phyloP scores from a whole-genome alignment of 1,140 invertebrate species.

The Bradynema listronoti region DNA sequence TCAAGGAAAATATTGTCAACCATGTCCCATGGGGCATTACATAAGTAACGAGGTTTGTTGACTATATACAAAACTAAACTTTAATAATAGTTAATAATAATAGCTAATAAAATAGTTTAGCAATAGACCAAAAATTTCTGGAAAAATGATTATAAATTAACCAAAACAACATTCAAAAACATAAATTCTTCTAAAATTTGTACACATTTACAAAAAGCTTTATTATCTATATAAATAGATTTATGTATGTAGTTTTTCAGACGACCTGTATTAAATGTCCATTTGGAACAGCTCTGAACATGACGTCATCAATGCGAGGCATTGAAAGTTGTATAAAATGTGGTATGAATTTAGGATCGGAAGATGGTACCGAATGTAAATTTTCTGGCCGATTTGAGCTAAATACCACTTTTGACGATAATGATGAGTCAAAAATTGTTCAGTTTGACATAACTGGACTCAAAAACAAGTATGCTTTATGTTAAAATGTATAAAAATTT shows the following conservation, averaged over 20 bases:
- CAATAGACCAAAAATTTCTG: too few species aligned
- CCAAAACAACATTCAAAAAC: too few species aligned
- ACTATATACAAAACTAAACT: too few species aligned
- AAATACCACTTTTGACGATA: constrained; percentile 10
- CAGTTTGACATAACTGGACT: constrained; percentile 28
- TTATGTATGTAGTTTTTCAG: too few species aligned
- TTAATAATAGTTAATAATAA: too few species aligned
- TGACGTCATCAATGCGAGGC: constrained; percentile 22
- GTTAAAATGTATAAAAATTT: background rate
- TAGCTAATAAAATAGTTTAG: too few species aligned
- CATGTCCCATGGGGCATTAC: constrained; percentile 63
- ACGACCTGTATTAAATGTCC: constrained; percentile 34
- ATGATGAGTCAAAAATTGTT: constrained; percentile 6
- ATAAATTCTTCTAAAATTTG: too few species aligned
- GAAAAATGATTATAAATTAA: too few species aligned
- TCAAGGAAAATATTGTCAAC: constrained; percentile 60
- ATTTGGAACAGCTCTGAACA: constrained; percentile 19
- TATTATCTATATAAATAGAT: too few species aligned
- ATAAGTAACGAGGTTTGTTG: constrained; percentile 43
- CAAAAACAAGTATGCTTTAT: constrained; percentile 17
- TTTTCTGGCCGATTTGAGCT: constrained; percentile 45
- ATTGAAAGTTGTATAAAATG: constrained; percentile 33
- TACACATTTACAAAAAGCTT: background rate
- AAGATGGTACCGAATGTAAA: constrained; percentile 25
- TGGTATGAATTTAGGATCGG: constrained; percentile 29